These are phyloP conservation scores for Thecophora atra DNA, from an alignment of 2,888 invertebrate species.

Conservation along the genomic window DNA sequence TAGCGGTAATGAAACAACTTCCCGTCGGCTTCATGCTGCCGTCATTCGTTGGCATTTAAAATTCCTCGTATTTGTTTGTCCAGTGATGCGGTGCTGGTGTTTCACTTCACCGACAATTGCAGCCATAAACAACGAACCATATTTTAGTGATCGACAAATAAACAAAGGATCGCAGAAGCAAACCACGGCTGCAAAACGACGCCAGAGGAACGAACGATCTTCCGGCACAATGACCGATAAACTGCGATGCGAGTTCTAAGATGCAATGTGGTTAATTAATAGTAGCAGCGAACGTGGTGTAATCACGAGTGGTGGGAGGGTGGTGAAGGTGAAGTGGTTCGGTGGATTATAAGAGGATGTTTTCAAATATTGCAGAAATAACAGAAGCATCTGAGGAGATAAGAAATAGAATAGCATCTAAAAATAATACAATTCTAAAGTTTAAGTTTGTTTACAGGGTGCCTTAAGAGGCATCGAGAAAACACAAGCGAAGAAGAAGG, in stretches of 20 bases:
- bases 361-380: no score
- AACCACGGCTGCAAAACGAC: neutral
- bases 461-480: no score
- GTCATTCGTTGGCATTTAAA: neutral
- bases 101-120: neutral
- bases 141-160: neutral
- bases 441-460: no score
- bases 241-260: neutral
- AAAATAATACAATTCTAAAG: no score
- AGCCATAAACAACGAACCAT: neutral
- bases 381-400: no score
- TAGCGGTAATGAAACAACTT: neutral
- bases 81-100: neutral
- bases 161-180: conserved; percentile 4
- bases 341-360: no score
- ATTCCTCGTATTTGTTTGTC: conserved; percentile 2
- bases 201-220: neutral
- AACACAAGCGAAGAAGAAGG: no score
- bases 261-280: neutral
- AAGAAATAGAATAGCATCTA: no score
- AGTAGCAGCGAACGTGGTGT: neutral
- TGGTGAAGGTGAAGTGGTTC: no score
- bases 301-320: no score
- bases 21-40: neutral
- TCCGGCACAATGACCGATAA: conserved; percentile 1